phyloP scores from a whole-genome alignment of 2,888 invertebrate genomes.

The Lasioglossum oenotherae region DNA sequence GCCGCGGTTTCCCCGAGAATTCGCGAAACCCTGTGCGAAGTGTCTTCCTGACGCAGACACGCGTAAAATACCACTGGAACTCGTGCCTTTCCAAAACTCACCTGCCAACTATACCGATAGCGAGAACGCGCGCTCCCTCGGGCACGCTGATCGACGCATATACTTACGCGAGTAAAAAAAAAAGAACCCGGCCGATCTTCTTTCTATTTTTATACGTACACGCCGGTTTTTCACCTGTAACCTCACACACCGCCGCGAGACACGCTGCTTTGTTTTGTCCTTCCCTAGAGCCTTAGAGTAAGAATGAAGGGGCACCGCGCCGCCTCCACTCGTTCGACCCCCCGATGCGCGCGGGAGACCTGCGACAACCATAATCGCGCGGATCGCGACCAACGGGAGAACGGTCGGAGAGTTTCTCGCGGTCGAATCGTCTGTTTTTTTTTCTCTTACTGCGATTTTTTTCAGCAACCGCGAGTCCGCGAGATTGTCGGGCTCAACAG shows the following conservation, averaged over 20 bases:
- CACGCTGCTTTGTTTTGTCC: conserved; percentile 21
- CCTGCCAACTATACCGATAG: conserved; percentile 66
- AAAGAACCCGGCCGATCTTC: conserved; percentile 37
- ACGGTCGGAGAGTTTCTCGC: not conserved
- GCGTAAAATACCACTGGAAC: conserved; percentile 69
- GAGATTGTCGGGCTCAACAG: not conserved
- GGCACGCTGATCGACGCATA: conserved; percentile 54
- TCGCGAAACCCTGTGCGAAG: conserved; percentile 72
- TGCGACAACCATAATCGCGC: too few relatives aligned
- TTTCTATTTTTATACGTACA: conserved; percentile 68
- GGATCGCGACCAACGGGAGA: not conserved
- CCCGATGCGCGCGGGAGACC: not conserved
- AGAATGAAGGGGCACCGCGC: conserved; percentile 15
- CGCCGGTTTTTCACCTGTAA: conserved; percentile 15
- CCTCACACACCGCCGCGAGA: conserved; percentile 7
- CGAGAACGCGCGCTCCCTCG: conserved; percentile 50
- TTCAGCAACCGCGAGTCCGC: not conserved
- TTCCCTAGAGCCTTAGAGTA: conserved; percentile 11
- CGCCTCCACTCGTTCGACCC: not conserved
- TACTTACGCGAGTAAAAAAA: not conserved
- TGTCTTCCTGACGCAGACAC: conserved; percentile 46
- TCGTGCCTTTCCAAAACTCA: conserved; percentile 79
- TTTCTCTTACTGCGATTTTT: not conserved
- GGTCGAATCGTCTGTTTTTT: not conserved
- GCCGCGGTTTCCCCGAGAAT: not conserved